These are phyloP conservation scores for Chaetodon trifascialis DNA, from an alignment of 2,113 vertebrate genomes.

Conservation along the genomic window DNA sequence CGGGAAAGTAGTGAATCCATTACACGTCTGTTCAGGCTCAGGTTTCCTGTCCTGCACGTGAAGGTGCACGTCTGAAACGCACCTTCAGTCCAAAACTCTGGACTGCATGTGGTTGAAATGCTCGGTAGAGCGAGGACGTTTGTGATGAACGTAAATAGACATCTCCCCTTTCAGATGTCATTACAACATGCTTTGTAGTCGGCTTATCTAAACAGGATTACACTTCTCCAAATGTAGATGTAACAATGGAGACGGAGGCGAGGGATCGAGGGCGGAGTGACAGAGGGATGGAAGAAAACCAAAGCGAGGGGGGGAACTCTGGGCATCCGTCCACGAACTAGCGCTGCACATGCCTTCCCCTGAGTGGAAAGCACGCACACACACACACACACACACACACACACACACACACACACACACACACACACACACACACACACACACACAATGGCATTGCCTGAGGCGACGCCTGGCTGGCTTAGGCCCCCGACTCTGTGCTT, in stretches of 20 bases:
- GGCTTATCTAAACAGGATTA: constrained; percentile 47
- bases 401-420: constrained; percentile 18
- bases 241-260: constrained; percentile 5
- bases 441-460: constrained; percentile 56
- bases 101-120: background rate
- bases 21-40: background rate
- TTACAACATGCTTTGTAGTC: constrained; percentile 3
- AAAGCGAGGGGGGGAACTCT: constrained; percentile 20
- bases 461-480: constrained; percentile 55
- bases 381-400: no score
- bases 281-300: constrained; percentile 17
- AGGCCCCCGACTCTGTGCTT: constrained; percentile 44
- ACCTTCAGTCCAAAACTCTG: no score
- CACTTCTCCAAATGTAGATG: constrained; percentile 22
- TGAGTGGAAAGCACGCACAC: constrained; percentile 34
- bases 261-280: constrained; percentile 17
- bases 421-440: constrained; percentile 22
- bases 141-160: background rate
- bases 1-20: no score
- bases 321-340: constrained; percentile 39
- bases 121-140: background rate
- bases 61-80: background rate
- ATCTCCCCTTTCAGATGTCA: constrained; percentile 14
- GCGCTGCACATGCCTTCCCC: constrained; percentile 22
- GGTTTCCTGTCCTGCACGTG: background rate